Percentiles rank a stretch among this genome's conserved stretches.
phyloP scores from a whole-genome alignment of 1,140 invertebrate species.

The Brachionus rotundiformis region DNA sequence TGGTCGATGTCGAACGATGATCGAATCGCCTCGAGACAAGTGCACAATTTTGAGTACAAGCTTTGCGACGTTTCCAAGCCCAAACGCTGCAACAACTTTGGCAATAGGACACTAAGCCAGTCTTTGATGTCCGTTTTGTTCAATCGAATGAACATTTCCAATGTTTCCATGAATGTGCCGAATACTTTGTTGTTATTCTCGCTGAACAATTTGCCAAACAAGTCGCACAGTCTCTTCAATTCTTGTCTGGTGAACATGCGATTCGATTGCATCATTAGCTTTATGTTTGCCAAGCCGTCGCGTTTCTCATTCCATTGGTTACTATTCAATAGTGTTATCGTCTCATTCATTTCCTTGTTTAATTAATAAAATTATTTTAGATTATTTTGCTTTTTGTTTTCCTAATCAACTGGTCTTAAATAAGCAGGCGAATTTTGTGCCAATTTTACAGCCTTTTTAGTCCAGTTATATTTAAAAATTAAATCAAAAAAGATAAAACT shows the following conservation, averaged over 20 bases:
- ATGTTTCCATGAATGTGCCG: slow-evolving; percentile 84
- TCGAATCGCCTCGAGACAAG: slow-evolving; percentile 80
- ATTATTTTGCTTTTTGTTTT: neutral
- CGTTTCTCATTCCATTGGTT: slow-evolving; percentile 87
- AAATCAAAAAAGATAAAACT: slow-evolving; percentile 50
- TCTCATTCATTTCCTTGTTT: slow-evolving; percentile 79
- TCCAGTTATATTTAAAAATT: no score
- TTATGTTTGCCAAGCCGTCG: slow-evolving; percentile 81
- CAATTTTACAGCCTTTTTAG: no score
- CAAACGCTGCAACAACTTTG: slow-evolving; percentile 78
- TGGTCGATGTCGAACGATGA: slow-evolving; percentile 71
- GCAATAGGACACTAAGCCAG: slow-evolving; percentile 84
- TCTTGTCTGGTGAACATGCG: slow-evolving; percentile 57
- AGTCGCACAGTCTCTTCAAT: slow-evolving; percentile 61
- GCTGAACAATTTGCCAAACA: slow-evolving; percentile 18
- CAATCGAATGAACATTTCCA: slow-evolving; percentile 81
- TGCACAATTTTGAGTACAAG: slow-evolving; percentile 82
- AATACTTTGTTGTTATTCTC: slow-evolving; percentile 67
- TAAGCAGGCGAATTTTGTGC: no score
- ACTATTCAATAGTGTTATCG: slow-evolving; percentile 80
- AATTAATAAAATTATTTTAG: slow-evolving; percentile 52
- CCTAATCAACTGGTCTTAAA: no score
- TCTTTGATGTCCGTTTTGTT: slow-evolving; percentile 82
- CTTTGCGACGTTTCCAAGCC: slow-evolving; percentile 85
- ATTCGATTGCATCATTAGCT: slow-evolving; percentile 73